A percentile compares a stretch with the other conserved stretches of the same genome.
Conservation (phyloP, 2,888 invertebrate species). For the Drosophila mimetica region DNA sequence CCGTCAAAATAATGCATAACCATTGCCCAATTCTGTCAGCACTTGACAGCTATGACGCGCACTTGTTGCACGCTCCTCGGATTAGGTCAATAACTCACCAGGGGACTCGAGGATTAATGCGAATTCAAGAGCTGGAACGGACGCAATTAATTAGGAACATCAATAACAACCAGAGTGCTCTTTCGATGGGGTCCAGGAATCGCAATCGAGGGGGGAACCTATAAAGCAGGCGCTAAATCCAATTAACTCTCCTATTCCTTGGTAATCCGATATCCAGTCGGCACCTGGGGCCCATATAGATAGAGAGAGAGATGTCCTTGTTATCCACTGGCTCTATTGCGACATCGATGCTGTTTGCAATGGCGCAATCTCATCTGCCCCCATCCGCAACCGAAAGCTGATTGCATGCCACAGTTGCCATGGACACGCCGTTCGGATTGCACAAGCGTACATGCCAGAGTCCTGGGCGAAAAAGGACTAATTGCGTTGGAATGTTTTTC, state of each 20-base stretch:
- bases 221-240: slow-evolving; percentile 55
- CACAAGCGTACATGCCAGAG: slow-evolving; percentile 16
- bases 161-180: slow-evolving; percentile 27
- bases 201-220: slow-evolving; percentile 30
- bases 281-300: slow-evolving; percentile 23
- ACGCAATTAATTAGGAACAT: slow-evolving; percentile 50
- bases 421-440: slow-evolving; percentile 22
- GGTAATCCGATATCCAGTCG: slow-evolving; percentile 45
- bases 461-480: slow-evolving; percentile 6
- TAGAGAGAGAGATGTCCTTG: slow-evolving; percentile 3
- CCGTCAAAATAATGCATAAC: slow-evolving; percentile 27
- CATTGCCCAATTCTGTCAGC: slow-evolving; percentile 22
- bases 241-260: slow-evolving; percentile 55
- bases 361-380: slow-evolving; percentile 26
- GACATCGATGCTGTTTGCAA: slow-evolving; percentile 39
- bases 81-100: slow-evolving; percentile 10
- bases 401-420: slow-evolving; percentile 35
- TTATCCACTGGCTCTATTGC: slow-evolving; percentile 45
- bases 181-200: slow-evolving; percentile 9
- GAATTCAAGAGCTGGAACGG: slow-evolving; percentile 28
- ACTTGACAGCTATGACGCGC: slow-evolving; percentile 52
- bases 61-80: slow-evolving; percentile 39
- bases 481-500: slow-evolving; percentile 12
- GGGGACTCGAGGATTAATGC: slow-evolving; percentile 41
- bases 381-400: slow-evolving; percentile 18